Evolutionary conservation across 1,140 invertebrate species (phyloP), one percentile per base, ranked within the genome.

Genomic region (Dreissena rostriformis): DNA sequence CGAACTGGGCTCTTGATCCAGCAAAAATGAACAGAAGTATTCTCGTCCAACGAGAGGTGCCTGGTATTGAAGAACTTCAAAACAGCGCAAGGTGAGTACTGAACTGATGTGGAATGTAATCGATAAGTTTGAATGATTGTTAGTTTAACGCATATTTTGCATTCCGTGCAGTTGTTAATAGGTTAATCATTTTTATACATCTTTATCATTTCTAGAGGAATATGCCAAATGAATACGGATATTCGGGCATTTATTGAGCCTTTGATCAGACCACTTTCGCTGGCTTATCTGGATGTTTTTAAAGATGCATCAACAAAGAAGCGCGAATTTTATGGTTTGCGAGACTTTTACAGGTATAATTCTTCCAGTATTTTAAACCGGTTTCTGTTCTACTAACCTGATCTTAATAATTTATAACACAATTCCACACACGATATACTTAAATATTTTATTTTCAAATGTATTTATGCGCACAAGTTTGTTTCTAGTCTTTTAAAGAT

Each of bases 1-100:
- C 88, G 15, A 90, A 90, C 17, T 87, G 39, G 89, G 89, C 57
- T 73, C 88, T 17, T 70, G 61, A 90, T 86, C 81, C 88, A 19
- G 88, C 89, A 12, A 90, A 90, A 76, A 90, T 90, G 88, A 90
- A 52, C 19, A 24, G 73, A 7, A 53, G 73, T 26, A 12, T 75
- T 10, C 63, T 75, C n/a, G 73, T 75, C 10, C 73, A 63, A 39
- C 19, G 73, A 63, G 55, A 63, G n/a, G 55, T 75, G 28, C 73
- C 73, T 1, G 73, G 61, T 63, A 11, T 28, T 22, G 12, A 22
- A 24, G 70, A 72, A 72, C 19, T 72, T 15, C 12, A 72, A 15
- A 26, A 70, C 11, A 89, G 75, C 19, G 88, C 88, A 22, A 51
- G 22, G 75, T 78, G 1, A 75, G 2, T 63, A 63, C 39, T 39